A percentile compares a stretch with the other conserved stretches of the same genome.
Conservation (phyloP, 1,140 invertebrate genomes). For the Trachymyrmex cornetzi region DNA sequence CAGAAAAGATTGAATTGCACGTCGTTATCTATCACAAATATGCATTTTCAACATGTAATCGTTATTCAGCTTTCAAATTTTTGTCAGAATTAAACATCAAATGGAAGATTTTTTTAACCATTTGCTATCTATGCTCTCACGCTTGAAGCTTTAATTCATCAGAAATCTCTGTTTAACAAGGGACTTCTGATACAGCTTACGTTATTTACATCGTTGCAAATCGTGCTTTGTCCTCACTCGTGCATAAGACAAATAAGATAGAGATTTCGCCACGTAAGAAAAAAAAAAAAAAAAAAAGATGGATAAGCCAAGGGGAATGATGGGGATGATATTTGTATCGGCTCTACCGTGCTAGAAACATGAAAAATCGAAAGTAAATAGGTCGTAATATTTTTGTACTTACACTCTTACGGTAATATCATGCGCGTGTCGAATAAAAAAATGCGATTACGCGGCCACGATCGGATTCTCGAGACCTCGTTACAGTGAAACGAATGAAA, state of each 20-base stretch:
- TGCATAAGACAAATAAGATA: conserved; percentile 3
- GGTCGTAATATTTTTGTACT: conserved; percentile 70
- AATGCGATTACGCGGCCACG: conserved; percentile 19
- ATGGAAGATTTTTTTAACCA: conserved; percentile 8
- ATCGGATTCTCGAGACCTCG: conserved; percentile 23
- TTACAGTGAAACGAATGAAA: conserved; percentile 57
- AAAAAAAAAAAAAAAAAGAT: neutral
- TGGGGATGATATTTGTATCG: conserved; percentile 46
- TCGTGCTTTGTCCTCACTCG: conserved; percentile 32
- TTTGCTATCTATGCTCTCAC: conserved; percentile 13
- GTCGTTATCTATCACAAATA: conserved; percentile 42
- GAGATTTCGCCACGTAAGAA: conserved; percentile 7
- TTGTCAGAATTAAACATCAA: conserved; percentile 20
- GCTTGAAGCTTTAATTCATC: neutral
- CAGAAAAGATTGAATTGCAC: conserved; percentile 39
- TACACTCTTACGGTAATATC: conserved; percentile 63
- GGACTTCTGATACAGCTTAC: conserved; percentile 6
- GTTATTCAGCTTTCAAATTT: conserved; percentile 10
- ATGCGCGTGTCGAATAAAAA: conserved; percentile 47
- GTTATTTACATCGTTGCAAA: conserved; percentile 43
- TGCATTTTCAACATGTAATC: conserved; percentile 4
- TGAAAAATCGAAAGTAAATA: conserved; percentile 62
- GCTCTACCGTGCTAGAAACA: conserved; percentile 57
- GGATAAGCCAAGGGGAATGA: conserved; percentile 11
- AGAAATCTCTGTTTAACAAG: conserved; percentile 41